Evolutionary conservation across 2,888 invertebrate genomes (phyloP).

Genomic region (Ecdyonurus torrentis): DNA sequence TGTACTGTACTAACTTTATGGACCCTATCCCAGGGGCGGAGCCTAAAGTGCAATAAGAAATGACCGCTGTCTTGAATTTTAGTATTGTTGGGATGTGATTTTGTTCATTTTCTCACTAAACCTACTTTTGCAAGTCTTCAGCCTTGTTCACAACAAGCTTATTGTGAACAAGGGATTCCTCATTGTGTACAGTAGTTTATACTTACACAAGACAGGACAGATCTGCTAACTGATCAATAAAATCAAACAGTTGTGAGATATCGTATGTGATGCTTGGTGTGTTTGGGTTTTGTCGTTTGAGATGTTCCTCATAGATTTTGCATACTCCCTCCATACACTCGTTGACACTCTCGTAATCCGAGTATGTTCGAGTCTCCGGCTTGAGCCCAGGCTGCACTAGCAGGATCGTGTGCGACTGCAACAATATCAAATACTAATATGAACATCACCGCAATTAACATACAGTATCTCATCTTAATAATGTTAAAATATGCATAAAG

Average conservation of each 20-base stretch:
- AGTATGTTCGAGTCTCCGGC: slow-evolving; percentile 93
- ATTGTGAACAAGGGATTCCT: no score
- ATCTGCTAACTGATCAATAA: slow-evolving; percentile 90
- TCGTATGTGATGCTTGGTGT: slow-evolving; percentile 97
- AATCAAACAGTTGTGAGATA: slow-evolving; percentile 94
- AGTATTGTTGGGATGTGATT: no score
- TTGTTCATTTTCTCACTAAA: no score
- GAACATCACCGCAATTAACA: no score
- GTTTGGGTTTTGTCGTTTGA: slow-evolving; percentile 88
- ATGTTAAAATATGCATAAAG: no score
- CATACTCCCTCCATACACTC: slow-evolving; percentile 98
- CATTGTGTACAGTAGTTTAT: slow-evolving; percentile 4
- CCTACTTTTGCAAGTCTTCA: no score
- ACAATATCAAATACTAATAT: slow-evolving; percentile 16
- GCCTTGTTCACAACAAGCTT: no score
- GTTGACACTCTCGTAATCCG: slow-evolving; percentile 95
- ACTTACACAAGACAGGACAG: slow-evolving; percentile 83
- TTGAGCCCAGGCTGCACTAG: slow-evolving; percentile 85
- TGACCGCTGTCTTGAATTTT: no score
- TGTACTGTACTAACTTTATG: no score
- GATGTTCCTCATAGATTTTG: slow-evolving; percentile 96
- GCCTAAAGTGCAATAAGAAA: no score
- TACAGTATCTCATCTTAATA: no score
- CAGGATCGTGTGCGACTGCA: slow-evolving; percentile 90
- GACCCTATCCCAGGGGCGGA: no score